A percentile compares a stretch with the other conserved stretches of the same genome.
Evolutionary conservation across 2,797 vertebrate species (phyloP).

Genomic region (Rhinichthys osculus): DNA sequence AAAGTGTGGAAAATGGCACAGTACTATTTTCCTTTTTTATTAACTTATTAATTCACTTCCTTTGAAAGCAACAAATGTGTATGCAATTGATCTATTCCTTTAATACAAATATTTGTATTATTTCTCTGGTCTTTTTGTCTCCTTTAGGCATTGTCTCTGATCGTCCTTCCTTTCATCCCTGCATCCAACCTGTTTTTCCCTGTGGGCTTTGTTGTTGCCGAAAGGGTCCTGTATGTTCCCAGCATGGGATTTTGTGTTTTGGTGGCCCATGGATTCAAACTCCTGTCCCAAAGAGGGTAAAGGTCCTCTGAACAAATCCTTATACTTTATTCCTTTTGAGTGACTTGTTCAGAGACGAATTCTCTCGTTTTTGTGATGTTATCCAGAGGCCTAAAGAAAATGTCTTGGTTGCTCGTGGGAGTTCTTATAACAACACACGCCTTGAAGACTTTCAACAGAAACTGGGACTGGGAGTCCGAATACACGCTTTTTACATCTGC

Average conservation of each 20-base stretch:
- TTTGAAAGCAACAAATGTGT: background rate
- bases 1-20: background rate
- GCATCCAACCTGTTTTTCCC: constrained; percentile 98
- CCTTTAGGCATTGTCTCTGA: constrained; percentile 90
- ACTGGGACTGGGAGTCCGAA: constrained; percentile 99
- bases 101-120: background rate
- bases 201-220: constrained; percentile 97
- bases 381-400: constrained; percentile 85
- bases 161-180: constrained; percentile 94
- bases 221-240: constrained; percentile 95
- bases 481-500: constrained; percentile 97
- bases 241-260: constrained; percentile 99
- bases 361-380: background rate
- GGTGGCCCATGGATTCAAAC: constrained; percentile 93
- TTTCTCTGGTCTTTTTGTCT: constrained; percentile 35
- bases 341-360: background rate
- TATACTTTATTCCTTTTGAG: background rate
- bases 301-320: background rate
- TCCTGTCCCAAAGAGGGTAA: constrained; percentile 87
- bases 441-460: constrained; percentile 94
- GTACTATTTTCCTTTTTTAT: background rate
- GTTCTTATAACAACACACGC: constrained; percentile 88
- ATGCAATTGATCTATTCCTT: background rate
- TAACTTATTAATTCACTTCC: background rate
- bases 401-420: constrained; percentile 90